These are phyloP conservation scores for Syngnathoides biaculeatus DNA, from an alignment of 2,113 vertebrate genomes.

Conservation along the genomic window DNA sequence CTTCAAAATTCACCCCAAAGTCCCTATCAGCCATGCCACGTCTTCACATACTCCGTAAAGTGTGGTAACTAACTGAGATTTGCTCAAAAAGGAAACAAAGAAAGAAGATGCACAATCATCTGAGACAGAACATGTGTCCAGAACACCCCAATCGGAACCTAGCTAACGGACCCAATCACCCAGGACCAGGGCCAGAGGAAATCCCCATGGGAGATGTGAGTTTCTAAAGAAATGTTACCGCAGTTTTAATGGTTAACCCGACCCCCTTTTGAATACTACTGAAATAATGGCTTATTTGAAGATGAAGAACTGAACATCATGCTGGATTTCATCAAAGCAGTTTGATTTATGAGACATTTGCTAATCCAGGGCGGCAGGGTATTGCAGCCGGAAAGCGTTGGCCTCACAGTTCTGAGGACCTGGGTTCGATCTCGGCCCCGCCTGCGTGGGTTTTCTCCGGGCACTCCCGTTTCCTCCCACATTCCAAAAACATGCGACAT, in stretches of 20 bases:
- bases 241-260: background rate
- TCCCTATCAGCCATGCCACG: too few species aligned
- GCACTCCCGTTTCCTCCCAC: too few species aligned
- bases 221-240: conserved; percentile 33
- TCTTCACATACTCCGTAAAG: background rate
- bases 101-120: conserved; percentile 95
- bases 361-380: too few species aligned
- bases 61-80: conserved; percentile 20
- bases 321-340: background rate
- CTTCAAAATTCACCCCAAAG: background rate
- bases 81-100: conserved; percentile 86
- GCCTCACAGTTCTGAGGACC: too few species aligned
- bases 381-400: too few species aligned
- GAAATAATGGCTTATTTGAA: too few species aligned
- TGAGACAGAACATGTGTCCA: conserved; percentile 93
- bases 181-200: conserved; percentile 91
- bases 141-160: conserved; percentile 92
- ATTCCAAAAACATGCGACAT: too few species aligned
- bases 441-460: too few species aligned
- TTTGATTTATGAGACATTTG: background rate
- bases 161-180: conserved; percentile 93
- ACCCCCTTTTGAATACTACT: too few species aligned
- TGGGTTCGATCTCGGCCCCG: too few species aligned
- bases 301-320: background rate
- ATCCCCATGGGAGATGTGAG: conserved; percentile 96